Percentiles rank a stretch among this genome's conserved stretches.
Conservation (phyloP, 2,113 vertebrate genomes). For the Scopus umbretta region DNA sequence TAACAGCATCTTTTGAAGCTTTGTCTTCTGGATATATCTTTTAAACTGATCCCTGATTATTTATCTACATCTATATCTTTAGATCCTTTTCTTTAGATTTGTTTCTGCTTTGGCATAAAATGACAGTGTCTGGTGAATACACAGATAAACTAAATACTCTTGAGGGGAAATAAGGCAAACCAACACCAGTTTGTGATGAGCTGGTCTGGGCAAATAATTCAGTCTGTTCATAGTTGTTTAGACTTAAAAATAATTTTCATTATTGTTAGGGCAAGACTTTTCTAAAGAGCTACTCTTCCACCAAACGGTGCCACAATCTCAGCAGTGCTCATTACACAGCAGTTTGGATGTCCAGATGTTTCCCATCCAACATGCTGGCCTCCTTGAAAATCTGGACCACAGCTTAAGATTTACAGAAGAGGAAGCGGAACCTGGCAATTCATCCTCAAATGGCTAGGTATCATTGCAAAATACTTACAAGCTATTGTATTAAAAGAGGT, state of each 20-base stretch:
- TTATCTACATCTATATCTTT: background rate
- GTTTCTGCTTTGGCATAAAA: slow-evolving; percentile 30
- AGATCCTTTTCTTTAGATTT: background rate
- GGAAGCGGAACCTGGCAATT: background rate
- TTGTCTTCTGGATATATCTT: slow-evolving; percentile 24
- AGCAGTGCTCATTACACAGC: background rate
- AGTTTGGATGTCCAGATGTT: background rate
- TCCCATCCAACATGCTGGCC: background rate
- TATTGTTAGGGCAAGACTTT: background rate
- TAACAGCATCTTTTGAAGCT: slow-evolving; percentile 50
- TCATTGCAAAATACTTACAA: background rate
- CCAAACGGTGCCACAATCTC: background rate
- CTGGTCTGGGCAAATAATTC: background rate
- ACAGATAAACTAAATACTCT: background rate
- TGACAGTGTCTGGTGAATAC: background rate
- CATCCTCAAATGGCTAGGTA: background rate
- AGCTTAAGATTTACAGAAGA: background rate
- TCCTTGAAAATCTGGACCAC: background rate
- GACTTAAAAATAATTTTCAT: background rate
- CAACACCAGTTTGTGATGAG: background rate
- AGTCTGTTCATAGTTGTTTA: background rate
- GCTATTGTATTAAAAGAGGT: background rate
- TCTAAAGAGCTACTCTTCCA: background rate
- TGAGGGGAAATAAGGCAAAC: background rate
- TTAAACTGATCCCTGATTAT: slow-evolving; percentile 36